Evolutionary conservation across 2,888 invertebrate species (phyloP), one percentile per base, ranked within the genome.

Genomic region (Osmoderma eremita): DNA sequence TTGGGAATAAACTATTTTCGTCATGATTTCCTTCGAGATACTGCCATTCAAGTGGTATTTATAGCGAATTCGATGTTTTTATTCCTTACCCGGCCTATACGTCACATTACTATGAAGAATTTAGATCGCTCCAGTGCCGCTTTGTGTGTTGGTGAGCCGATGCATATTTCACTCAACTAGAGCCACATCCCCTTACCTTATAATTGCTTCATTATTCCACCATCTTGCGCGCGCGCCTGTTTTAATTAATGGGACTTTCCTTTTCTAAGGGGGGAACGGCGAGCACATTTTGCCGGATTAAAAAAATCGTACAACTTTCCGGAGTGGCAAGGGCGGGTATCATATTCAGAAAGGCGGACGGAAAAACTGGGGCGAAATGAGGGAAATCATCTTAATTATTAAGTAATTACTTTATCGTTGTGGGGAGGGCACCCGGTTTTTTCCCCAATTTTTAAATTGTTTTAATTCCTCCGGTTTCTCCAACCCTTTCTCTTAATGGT

Each of bases 11-110:
- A 13, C 24, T 51, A 51, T 51, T 51, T 51, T 51, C 50, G 30
- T 20, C 18, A 50, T 50, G 50, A 50, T 50, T 50, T 22, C 50
- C 50, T 50, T 22, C 50, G 50, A 51, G 50, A 30, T 24, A 30
- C 24, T 51, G 13, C 50, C 20, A 53, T 53, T 15, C 53, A 8
- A 12, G n/a, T 8, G 12, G 22, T 50, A 24, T 13, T 50, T n/a
- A 50, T n/a, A 15, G n/a, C n/a, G n/a, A n/a, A n/a, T n/a, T n/a
- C n/a, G n/a, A n/a, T n/a, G n/a, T n/a, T n/a, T n/a, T n/a, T n/a
- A n/a, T n/a, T n/a, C n/a, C n/a, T n/a, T n/a, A n/a, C n/a, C n/a
- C n/a, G n/a, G n/a, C n/a, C n/a, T n/a, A n/a, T n/a, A n/a, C n/a
- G n/a, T n/a, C n/a, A n/a, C n/a, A n/a, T n/a, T n/a, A n/a, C n/a